Percentiles rank a stretch among this genome's conserved stretches.
These are phyloP conservation scores for Phylloscopus trochilus DNA, from an alignment of 2,113 vertebrate genomes.

Conservation along the genomic window DNA sequence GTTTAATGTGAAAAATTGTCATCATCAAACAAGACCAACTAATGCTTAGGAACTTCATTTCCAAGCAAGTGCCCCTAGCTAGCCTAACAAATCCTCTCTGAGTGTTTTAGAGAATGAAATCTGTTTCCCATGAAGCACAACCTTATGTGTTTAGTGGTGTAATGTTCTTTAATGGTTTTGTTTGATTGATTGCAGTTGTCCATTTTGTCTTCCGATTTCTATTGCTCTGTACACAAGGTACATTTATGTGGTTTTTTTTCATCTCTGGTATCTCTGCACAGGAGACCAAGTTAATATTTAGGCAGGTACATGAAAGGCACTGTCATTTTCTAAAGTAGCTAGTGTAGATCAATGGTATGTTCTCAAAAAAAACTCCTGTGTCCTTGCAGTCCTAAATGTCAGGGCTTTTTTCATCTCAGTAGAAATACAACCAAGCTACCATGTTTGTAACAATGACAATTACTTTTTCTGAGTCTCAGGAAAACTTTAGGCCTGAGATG, in stretches of 20 bases:
- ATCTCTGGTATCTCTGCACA: neutral
- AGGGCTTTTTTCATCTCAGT: neutral
- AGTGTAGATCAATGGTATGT: fast-evolving
- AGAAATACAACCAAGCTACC: neutral
- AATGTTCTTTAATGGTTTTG: neutral
- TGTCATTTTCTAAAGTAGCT: neutral
- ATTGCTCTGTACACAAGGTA: neutral
- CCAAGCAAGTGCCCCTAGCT: neutral
- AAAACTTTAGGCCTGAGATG: neutral
- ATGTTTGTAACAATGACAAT: neutral
- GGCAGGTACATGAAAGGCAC: neutral
- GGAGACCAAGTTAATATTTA: neutral
- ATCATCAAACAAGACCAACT: neutral
- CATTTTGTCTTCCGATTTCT: neutral
- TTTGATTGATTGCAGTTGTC: neutral
- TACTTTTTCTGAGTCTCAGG: neutral
- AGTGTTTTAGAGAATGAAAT: neutral
- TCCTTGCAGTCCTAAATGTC: neutral
- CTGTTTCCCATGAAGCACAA: neutral
- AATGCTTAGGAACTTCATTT: conserved; percentile 27
- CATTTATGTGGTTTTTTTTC: neutral
- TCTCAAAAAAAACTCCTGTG: neutral
- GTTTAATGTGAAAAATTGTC: conserved; percentile 42
- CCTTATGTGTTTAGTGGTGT: neutral
- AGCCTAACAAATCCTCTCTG: neutral